Percentiles rank a stretch among this genome's conserved stretches.
Evolutionary conservation across 2,797 vertebrate species (phyloP).

Genomic region (Neoniphon sammara): DNA sequence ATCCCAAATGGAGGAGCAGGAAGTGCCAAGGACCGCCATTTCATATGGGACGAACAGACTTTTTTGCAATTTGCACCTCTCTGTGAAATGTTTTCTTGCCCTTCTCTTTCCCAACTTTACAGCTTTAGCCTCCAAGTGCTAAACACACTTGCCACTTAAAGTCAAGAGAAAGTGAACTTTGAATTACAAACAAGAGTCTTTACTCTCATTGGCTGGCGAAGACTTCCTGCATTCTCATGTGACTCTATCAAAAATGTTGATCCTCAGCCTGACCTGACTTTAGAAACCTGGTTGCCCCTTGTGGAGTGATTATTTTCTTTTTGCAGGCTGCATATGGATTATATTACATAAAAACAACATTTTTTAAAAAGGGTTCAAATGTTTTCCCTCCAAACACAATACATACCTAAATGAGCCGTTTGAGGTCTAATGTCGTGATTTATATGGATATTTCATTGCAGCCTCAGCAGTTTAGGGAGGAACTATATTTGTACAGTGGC

Average conservation of each 20-base stretch:
- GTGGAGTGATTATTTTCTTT: too few species aligned
- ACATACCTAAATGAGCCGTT: neutral
- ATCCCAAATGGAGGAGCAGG: too few species aligned
- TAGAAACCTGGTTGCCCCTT: too few species aligned
- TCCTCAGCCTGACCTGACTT: conserved; percentile 10
- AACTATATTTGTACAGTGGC: neutral
- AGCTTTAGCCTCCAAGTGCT: conserved; percentile 18
- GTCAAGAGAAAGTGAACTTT: conserved; percentile 20
- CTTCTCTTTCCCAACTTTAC: neutral
- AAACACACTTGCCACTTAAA: conserved; percentile 26
- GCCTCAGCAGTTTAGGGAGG: conserved; percentile 17
- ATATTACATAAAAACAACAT: too few species aligned
- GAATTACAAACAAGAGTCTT: neutral
- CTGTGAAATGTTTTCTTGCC: neutral
- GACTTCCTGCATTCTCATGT: too few species aligned
- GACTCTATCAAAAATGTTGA: conserved; percentile 12
- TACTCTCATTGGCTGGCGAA: too few species aligned
- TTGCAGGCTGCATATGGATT: too few species aligned
- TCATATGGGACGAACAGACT: too few species aligned
- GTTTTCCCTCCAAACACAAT: too few species aligned
- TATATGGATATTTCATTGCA: too few species aligned
- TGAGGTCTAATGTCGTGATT: neutral
- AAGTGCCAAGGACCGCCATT: too few species aligned
- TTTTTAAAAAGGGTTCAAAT: too few species aligned
- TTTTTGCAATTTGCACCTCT: neutral